Evolutionary conservation across 2,113 vertebrate species (phyloP).

Genomic region (Uria aalge): DNA sequence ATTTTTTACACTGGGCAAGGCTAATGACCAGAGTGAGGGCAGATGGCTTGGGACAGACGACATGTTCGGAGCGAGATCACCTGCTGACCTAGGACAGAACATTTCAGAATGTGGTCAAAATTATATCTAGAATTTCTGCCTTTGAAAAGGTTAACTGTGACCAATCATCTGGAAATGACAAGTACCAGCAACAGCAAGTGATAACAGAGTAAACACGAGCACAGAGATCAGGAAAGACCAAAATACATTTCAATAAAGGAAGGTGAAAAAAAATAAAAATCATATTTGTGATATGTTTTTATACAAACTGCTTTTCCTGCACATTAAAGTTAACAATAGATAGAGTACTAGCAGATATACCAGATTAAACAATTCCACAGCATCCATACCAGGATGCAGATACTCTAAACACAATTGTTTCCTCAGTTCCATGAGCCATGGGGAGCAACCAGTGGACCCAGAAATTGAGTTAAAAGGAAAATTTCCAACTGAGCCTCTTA

Average conservation of each 20-base stretch:
- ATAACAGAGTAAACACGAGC: neutral
- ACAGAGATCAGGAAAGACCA: neutral
- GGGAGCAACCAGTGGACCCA: neutral
- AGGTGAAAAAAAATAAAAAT: rapidly evolving
- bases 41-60: neutral
- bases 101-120: neutral
- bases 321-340: neutral
- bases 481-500: constrained; percentile 2
- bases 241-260: neutral
- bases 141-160: neutral
- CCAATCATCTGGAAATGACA: neutral
- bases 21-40: constrained; percentile 17
- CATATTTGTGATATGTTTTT: neutral
- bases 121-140: neutral
- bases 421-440: rapidly evolving
- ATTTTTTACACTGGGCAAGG: constrained; percentile 36
- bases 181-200: neutral
- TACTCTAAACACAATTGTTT: too few relatives aligned
- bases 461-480: neutral
- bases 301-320: neutral
- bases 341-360: neutral
- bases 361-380: neutral
- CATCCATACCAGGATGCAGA: neutral
- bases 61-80: neutral
- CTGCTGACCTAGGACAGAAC: constrained; percentile 42